Percentiles rank a stretch among this genome's conserved stretches.
phyloP scores from a whole-genome alignment of 2,797 vertebrate genomes.

The Ara ararauna region DNA sequence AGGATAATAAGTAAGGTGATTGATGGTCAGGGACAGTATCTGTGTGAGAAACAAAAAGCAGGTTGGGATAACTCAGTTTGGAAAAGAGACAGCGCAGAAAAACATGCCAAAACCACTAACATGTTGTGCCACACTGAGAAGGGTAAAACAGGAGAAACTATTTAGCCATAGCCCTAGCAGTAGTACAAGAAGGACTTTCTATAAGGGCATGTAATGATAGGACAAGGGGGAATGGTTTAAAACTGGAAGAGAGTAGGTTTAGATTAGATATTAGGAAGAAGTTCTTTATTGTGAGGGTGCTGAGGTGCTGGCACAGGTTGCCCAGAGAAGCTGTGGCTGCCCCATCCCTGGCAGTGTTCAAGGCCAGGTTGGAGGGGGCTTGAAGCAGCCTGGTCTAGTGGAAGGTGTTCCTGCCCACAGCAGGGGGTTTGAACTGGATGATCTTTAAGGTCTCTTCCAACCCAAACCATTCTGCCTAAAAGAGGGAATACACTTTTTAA shows the following conservation, averaged over 20 bases:
- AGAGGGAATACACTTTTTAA: not conserved
- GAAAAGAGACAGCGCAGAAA: not conserved
- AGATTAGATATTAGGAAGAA: not conserved
- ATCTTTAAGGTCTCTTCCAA: not conserved
- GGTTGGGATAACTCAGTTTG: not conserved
- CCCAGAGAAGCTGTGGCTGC: not conserved
- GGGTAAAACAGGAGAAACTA: not conserved
- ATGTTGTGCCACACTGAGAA: not conserved
- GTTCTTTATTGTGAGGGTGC: not conserved
- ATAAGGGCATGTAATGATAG: not conserved
- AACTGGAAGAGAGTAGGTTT: not conserved
- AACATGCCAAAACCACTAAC: not conserved
- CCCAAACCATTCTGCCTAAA: not conserved
- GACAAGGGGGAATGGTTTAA: not conserved
- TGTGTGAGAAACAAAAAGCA: not conserved
- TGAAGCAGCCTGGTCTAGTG: not conserved
- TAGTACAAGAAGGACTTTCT: not conserved
- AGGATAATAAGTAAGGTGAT: not conserved
- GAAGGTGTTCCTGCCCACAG: not conserved
- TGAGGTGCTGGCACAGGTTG: not conserved
- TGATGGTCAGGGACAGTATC: not conserved
- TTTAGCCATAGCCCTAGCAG: not conserved
- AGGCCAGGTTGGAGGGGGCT: not conserved
- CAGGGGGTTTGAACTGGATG: not conserved
- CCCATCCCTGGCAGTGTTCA: not conserved